Conservation (phyloP, 2,797 vertebrate species). For the Chelon auratus region DNA sequence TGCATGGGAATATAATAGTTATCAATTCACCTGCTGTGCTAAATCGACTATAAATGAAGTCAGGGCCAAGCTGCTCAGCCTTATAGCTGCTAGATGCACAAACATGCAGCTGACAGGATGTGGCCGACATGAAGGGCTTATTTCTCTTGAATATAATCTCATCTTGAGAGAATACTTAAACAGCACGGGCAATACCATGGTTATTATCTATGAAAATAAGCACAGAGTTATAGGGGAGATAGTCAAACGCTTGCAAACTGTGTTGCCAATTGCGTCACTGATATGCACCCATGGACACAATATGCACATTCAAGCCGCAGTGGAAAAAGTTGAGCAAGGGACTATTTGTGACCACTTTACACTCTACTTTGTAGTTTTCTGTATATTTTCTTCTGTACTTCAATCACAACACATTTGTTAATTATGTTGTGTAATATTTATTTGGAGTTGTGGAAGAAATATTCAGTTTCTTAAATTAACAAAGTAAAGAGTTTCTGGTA, state of each 20-base stretch:
- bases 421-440: too few relatives aligned
- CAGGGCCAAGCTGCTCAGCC: neutral
- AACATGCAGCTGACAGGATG: slow-evolving; percentile 57
- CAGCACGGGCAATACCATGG: slow-evolving; percentile 26
- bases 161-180: slow-evolving; percentile 2
- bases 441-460: too few relatives aligned
- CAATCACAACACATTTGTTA: too few relatives aligned
- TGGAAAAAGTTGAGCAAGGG: neutral
- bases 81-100: slow-evolving; percentile 16
- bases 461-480: too few relatives aligned
- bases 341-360: too few relatives aligned
- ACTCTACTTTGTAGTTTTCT: neutral
- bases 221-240: slow-evolving; percentile 13
- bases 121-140: slow-evolving; percentile 20
- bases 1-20: slow-evolving; percentile 8
- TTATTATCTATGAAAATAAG: slow-evolving; percentile 56
- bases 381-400: neutral
- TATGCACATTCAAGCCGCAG: slow-evolving; percentile 10
- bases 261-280: slow-evolving; percentile 17
- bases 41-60: neutral
- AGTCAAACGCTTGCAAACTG: slow-evolving; percentile 40
- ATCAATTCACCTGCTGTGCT: neutral
- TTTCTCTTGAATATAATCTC: slow-evolving; percentile 8
- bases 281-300: slow-evolving; percentile 2
- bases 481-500: too few relatives aligned